These are phyloP conservation scores for Perdix hodgsoniae DNA, from an alignment of 2,797 vertebrate species.

Conservation along the genomic window DNA sequence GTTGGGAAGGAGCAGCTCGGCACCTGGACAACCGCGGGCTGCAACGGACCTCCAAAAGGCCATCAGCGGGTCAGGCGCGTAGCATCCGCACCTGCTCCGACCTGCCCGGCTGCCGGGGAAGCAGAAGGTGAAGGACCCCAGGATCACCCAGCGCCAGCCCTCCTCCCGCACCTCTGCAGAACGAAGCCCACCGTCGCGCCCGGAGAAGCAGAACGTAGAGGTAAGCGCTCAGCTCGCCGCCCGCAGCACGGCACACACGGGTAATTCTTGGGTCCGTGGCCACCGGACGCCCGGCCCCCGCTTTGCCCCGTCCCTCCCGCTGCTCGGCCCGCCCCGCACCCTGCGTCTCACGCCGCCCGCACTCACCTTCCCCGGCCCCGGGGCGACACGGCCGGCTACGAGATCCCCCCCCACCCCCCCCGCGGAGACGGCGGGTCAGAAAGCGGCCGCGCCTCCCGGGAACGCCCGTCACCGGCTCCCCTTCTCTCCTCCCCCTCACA, in stretches of 20 bases:
- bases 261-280: too few species aligned
- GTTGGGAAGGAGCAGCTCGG: too few species aligned
- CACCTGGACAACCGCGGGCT: accelerated
- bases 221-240: not conserved
- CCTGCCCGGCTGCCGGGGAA: too few species aligned
- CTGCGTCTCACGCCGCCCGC: not conserved
- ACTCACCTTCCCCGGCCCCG: not conserved
- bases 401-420: too few species aligned
- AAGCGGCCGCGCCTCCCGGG: not conserved
- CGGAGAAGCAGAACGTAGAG: too few species aligned
- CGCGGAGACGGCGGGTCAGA: too few species aligned
- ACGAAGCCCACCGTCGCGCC: not conserved
- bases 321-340: too few species aligned
- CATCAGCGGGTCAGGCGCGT: not conserved
- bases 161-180: not conserved
- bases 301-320: not conserved
- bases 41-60: accelerated
- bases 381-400: too few species aligned
- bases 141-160: not conserved
- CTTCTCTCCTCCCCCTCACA: not conserved
- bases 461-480: not conserved
- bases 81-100: not conserved
- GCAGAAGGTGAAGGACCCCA: not conserved
- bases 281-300: not conserved
- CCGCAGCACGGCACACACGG: not conserved